Evolutionary conservation across 92 coral and sea anemone genomes (phyloP).

Genomic region (Porites rus): DNA sequence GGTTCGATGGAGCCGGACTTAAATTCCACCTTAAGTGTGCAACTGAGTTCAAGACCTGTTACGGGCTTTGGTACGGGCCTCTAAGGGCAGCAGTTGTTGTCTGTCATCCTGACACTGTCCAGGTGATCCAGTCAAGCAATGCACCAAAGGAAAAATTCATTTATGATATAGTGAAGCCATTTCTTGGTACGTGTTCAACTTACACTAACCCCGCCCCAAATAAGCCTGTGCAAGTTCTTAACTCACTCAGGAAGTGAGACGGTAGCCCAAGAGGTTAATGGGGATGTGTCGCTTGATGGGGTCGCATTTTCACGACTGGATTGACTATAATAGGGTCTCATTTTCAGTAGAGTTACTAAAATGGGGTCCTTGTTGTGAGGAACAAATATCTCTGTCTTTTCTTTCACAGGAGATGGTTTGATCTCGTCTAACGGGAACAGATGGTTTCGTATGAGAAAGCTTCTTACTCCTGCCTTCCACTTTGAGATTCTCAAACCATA

Average conservation of each 20-base stretch:
- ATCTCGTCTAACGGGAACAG: slow-evolving; percentile 67
- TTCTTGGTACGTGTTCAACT: slow-evolving; percentile 56
- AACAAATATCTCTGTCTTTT: neutral
- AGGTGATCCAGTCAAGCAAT: slow-evolving; percentile 66
- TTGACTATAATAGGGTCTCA: no score
- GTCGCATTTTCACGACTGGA: no score
- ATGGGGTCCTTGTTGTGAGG: no score
- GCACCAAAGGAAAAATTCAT: slow-evolving; percentile 76
- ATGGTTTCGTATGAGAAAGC: slow-evolving; percentile 74
- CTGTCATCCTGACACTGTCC: slow-evolving; percentile 78
- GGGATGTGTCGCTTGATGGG: no score
- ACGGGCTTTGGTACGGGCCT: slow-evolving; percentile 79
- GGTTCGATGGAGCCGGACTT: slow-evolving; percentile 79
- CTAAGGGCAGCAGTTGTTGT: slow-evolving; percentile 67
- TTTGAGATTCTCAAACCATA: slow-evolving; percentile 73
- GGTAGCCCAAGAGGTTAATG: no score
- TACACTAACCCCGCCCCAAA: no score
- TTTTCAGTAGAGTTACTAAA: no score
- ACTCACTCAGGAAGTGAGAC: no score
- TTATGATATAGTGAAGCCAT: slow-evolving; percentile 71
- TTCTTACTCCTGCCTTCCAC: slow-evolving; percentile 86
- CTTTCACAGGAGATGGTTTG: slow-evolving; percentile 68
- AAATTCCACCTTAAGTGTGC: slow-evolving; percentile 76
- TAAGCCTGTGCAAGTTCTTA: no score
- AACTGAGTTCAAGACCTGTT: slow-evolving; percentile 64